Percentiles rank a stretch among this genome's conserved stretches.
Conservation (phyloP, 2,888 invertebrate genomes). For the Chrysomela aeneicollis region DNA sequence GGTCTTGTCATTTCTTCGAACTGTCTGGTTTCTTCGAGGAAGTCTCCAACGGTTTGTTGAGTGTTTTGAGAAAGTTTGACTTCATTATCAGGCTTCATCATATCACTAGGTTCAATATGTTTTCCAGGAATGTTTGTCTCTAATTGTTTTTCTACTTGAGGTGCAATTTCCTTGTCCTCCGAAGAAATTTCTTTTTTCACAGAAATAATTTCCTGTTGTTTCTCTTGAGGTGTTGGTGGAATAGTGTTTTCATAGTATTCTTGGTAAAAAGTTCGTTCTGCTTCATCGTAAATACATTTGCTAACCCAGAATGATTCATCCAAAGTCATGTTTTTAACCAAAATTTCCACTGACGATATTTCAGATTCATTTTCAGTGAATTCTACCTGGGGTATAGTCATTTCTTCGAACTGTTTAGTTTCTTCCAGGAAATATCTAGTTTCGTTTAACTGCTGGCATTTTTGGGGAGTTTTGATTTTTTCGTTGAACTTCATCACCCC, state of each 20-base stretch:
- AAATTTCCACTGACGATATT: slow-evolving; percentile 42
- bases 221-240: background rate
- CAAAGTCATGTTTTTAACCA: slow-evolving; percentile 32
- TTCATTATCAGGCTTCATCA: too few relatives aligned
- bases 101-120: too few relatives aligned
- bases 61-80: too few relatives aligned
- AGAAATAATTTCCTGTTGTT: slow-evolving; percentile 42
- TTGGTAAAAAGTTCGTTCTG: slow-evolving; percentile 66
- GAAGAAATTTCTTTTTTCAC: slow-evolving; percentile 11
- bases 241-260: background rate
- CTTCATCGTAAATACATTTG: slow-evolving; percentile 70
- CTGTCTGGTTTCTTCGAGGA: too few relatives aligned
- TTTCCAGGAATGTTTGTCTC: too few relatives aligned
- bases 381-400: background rate
- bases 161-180: background rate
- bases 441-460: slow-evolving; percentile 5
- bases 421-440: background rate
- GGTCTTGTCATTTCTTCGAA: background rate
- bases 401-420: background rate
- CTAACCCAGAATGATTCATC: slow-evolving; percentile 69
- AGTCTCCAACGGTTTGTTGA: too few relatives aligned
- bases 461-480: slow-evolving; percentile 17
- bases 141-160: background rate
- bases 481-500: too few relatives aligned
- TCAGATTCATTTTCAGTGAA: background rate